A percentile compares a stretch with the other conserved stretches of the same genome.
Evolutionary conservation across 2,113 vertebrate species (phyloP).

Genomic region (Brachypteracias leptosomus): DNA sequence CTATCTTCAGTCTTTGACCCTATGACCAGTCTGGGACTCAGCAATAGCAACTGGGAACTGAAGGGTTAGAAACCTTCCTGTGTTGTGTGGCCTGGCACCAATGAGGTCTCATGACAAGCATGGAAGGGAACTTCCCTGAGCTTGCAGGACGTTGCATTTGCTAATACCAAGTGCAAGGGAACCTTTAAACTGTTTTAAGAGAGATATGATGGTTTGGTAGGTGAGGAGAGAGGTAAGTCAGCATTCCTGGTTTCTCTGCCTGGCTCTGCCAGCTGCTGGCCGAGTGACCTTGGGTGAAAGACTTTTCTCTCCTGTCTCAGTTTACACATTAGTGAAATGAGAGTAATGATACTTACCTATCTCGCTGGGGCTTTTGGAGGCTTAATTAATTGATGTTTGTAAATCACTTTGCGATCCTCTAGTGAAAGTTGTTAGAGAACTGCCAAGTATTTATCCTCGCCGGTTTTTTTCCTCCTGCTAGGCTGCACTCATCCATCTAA

Average conservation of each 20-base stretch:
- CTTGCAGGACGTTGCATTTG: neutral
- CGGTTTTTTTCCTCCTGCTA: neutral
- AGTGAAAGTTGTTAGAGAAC: constrained; percentile 44
- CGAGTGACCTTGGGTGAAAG: constrained; percentile 55
- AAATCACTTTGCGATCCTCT: constrained; percentile 50
- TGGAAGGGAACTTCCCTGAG: neutral
- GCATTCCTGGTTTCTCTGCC: neutral
- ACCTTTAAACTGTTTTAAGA: neutral
- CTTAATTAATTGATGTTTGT: constrained; percentile 66
- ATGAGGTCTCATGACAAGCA: neutral
- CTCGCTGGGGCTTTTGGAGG: constrained; percentile 21
- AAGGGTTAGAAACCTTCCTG: neutral
- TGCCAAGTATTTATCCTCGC: constrained; percentile 51
- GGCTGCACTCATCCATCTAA: constrained; percentile 50
- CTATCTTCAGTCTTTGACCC: neutral
- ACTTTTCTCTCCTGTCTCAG: constrained; percentile 42
- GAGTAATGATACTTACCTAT: constrained; percentile 61
- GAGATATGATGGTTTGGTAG: neutral
- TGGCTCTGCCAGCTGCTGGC: constrained; percentile 32
- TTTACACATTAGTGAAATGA: constrained; percentile 58
- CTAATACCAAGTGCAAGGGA: neutral
- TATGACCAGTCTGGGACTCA: neutral
- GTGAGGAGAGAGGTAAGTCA: neutral
- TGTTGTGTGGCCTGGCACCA: accelerated
- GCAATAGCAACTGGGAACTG: neutral